Percentiles rank a stretch among this genome's conserved stretches.
Conservation (phyloP, 1,140 invertebrate genomes). For the Meloidogyne hapla region DNA sequence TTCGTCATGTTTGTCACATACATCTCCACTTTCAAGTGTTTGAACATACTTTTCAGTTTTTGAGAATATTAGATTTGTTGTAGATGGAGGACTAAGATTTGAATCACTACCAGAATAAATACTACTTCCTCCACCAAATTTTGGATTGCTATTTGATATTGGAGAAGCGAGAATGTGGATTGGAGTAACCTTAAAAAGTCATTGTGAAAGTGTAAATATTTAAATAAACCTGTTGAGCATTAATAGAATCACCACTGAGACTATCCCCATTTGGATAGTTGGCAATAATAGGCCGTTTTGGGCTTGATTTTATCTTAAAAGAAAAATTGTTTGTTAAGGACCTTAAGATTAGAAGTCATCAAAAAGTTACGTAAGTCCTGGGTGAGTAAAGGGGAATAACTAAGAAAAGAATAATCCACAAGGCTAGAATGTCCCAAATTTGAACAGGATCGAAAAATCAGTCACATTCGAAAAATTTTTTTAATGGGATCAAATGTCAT, state of each 20-base stretch:
- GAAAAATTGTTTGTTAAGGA: too few relatives aligned
- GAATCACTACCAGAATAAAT: slow-evolving; percentile 38
- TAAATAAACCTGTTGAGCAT: slow-evolving; percentile 11
- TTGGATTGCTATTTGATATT: not conserved
- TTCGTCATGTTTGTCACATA: slow-evolving; percentile 20
- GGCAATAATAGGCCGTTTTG: slow-evolving; percentile 10
- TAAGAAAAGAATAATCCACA: too few relatives aligned
- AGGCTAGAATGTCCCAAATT: too few relatives aligned
- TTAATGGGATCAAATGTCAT: too few relatives aligned
- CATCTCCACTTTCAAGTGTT: slow-evolving; percentile 12
- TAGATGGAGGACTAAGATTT: slow-evolving; percentile 35
- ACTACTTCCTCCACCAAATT: not conserved
- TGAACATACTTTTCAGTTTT: slow-evolving; percentile 31
- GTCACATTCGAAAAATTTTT: too few relatives aligned
- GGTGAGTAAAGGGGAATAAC: too few relatives aligned
- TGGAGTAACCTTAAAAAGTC: slow-evolving; percentile 31
- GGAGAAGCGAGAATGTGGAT: slow-evolving; percentile 9
- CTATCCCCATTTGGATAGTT: slow-evolving; percentile 31
- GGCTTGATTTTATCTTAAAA: slow-evolving; percentile 18
- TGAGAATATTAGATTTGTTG: not conserved
- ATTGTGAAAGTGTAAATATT: too few relatives aligned
- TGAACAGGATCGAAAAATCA: too few relatives aligned
- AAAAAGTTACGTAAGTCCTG: too few relatives aligned
- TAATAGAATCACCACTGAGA: slow-evolving; percentile 30
- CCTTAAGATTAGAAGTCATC: too few relatives aligned